Evolutionary conservation across 1,140 invertebrate genomes (phyloP).

Genomic region (Drosophila mayri): DNA sequence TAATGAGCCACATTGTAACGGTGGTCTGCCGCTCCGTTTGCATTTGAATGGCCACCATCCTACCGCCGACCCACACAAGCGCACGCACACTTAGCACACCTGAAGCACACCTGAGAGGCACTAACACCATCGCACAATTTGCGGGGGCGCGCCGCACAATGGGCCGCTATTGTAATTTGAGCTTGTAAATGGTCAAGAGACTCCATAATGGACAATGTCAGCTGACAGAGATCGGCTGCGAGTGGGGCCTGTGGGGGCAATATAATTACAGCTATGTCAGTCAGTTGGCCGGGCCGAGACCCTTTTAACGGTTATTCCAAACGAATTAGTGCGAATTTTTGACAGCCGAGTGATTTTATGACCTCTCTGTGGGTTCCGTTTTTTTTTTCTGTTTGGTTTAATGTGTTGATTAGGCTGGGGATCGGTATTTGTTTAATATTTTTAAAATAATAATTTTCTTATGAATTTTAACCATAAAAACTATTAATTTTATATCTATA

Average conservation of each 20-base stretch:
- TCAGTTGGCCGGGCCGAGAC: constrained; percentile 26
- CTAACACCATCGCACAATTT: constrained; percentile 16
- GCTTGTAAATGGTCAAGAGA: constrained; percentile 72
- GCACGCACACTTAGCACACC: constrained; percentile 14
- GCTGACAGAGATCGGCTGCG: constrained; percentile 29
- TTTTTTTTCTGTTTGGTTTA: constrained; percentile 9
- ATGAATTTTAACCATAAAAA: neutral
- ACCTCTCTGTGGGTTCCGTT: constrained; percentile 21
- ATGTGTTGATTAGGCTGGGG: constrained; percentile 13
- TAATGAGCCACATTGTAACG: constrained; percentile 79
- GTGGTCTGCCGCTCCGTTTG: constrained; percentile 74
- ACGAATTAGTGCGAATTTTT: constrained; percentile 79
- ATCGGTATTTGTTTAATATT: neutral
- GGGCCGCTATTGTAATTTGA: constrained; percentile 74
- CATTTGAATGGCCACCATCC: constrained; percentile 69
- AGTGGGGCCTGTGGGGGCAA: constrained; percentile 43
- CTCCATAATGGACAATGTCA: constrained; percentile 42
- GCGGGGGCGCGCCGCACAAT: constrained; percentile 73
- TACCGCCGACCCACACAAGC: constrained; percentile 12
- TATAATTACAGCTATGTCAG: constrained; percentile 63
- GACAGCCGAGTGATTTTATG: constrained; percentile 74
- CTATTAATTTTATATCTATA: neutral
- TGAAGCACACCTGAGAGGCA: constrained; percentile 13
- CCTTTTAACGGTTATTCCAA: constrained; percentile 70
- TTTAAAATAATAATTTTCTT: neutral